These are phyloP conservation scores for Xenopus petersii DNA, from an alignment of 2,797 vertebrate genomes.

Conservation along the genomic window DNA sequence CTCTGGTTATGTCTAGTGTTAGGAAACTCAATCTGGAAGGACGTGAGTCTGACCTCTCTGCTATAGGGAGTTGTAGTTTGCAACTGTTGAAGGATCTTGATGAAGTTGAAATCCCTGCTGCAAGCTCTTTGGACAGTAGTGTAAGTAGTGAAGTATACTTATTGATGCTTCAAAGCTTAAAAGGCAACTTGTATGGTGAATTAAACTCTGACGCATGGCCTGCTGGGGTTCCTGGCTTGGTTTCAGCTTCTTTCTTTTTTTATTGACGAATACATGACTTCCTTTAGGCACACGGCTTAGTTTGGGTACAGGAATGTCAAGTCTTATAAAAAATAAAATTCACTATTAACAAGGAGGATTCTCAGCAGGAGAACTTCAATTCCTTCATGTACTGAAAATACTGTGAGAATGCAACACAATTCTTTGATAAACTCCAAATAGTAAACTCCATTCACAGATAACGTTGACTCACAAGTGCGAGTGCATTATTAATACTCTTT, in stretches of 20 bases:
- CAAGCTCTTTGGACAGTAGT: conserved; percentile 9
- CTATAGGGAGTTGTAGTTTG: background rate
- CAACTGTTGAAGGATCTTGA: background rate
- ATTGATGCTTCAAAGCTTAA: conserved; percentile 13
- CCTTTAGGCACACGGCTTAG: background rate
- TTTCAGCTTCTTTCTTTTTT: background rate
- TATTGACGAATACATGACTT: background rate
- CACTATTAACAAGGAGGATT: background rate
- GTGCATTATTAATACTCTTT: conserved; percentile 10
- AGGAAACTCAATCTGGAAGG: background rate
- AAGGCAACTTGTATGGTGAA: conserved; percentile 43
- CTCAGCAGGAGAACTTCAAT: background rate
- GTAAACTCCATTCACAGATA: background rate
- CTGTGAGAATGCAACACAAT: background rate
- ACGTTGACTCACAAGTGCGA: background rate
- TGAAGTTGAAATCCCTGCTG: background rate
- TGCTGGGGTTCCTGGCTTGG: background rate
- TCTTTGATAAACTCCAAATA: background rate
- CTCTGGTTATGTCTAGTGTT: no score
- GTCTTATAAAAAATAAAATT: background rate
- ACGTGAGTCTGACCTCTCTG: background rate
- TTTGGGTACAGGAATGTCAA: background rate
- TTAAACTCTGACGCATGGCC: conserved; percentile 21
- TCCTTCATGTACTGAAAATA: background rate
- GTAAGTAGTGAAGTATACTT: conserved; percentile 1